Base-by-base conservation (phyloP, 2,888 invertebrate genomes). In the Smittia aterrima region DNA sequence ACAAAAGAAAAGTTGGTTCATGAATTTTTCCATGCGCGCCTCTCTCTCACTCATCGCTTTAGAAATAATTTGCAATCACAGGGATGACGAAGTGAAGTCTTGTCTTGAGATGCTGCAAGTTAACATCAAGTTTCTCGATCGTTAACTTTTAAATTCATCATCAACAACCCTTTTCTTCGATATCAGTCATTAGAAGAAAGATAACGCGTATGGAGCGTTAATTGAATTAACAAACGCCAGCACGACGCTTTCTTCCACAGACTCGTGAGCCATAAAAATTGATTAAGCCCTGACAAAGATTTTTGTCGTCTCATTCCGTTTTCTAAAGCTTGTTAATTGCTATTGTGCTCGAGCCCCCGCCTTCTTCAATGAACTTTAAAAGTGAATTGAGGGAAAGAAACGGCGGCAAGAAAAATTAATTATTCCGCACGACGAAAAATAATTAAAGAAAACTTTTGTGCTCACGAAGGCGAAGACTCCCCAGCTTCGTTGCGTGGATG, bases 361-460 rank as follows among this genome's bases (percentile, higher is more conserved):
- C n/a, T 47, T 47, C n/a, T 18, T 58, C 32, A 13, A n/a, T 47
- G 47, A 47, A n/a, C 47, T 47, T 47, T 47, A 6, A 11, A 47
- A 16, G 16, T 47, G 47, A 11, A n/a, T 47, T 58, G 4, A 7
- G 58, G 58, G 1, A 9, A 7, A 22, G n/a, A 22, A 58, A 58
- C n/a, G 47, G 7, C n/a, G 22, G 20, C 58, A 22, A 58, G 58
- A 58, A 58, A 58, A 58, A 58, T 58, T 58, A 58, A 22, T 58
- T 58, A 58, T 58, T 58, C 58, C 58, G n/a, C 58, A 22, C 58
- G 20, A 58, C n/a, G 58, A 22, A 22, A 58, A 58, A 58, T 58
- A 58, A 58, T 58, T 58, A 58, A 58, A 58, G 58, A 58, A 58
- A 58, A 58, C 58, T 58, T 58, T 58, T 58, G 20, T 58, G 58